Percentiles rank a stretch among this genome's conserved stretches.
Conservation (phyloP, 2,113 vertebrate genomes). For the Oreochromis spilurus region DNA sequence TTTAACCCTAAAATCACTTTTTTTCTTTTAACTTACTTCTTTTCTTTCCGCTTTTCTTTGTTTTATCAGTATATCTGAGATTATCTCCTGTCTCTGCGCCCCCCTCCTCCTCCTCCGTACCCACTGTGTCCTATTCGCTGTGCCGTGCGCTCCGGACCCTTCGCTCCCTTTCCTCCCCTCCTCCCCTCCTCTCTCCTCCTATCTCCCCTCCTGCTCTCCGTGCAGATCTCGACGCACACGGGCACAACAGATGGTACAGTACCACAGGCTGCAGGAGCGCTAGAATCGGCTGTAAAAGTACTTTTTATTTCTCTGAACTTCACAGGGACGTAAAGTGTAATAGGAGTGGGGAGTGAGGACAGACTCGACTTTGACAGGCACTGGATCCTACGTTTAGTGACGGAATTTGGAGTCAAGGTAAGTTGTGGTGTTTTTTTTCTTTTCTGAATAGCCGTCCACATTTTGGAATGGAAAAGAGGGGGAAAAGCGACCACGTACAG, state of each 20-base stretch:
- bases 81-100: background rate
- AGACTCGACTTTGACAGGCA: slow-evolving; percentile 19
- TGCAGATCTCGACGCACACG: slow-evolving; percentile 35
- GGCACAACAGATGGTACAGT: slow-evolving; percentile 63
- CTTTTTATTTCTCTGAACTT: slow-evolving; percentile 39
- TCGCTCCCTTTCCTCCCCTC: background rate
- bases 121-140: background rate
- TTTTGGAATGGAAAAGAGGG: background rate
- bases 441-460: background rate
- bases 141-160: background rate
- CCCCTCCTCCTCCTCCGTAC: background rate
- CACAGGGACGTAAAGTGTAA: background rate
- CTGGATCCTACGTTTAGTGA: slow-evolving; percentile 45
- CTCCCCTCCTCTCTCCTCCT: background rate
- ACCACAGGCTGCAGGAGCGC: slow-evolving; percentile 47
- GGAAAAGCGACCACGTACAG: background rate
- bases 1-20: background rate
- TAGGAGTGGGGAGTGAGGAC: background rate
- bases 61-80: background rate
- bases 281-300: slow-evolving; percentile 29
- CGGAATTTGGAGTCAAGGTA: slow-evolving; percentile 54
- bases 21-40: background rate
- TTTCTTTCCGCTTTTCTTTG: background rate
- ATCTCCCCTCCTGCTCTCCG: background rate
- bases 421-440: slow-evolving; percentile 17